Percentiles rank a stretch among this genome's conserved stretches.
Conservation (phyloP, 2,888 invertebrate species). For the Melanchra persicariae region DNA sequence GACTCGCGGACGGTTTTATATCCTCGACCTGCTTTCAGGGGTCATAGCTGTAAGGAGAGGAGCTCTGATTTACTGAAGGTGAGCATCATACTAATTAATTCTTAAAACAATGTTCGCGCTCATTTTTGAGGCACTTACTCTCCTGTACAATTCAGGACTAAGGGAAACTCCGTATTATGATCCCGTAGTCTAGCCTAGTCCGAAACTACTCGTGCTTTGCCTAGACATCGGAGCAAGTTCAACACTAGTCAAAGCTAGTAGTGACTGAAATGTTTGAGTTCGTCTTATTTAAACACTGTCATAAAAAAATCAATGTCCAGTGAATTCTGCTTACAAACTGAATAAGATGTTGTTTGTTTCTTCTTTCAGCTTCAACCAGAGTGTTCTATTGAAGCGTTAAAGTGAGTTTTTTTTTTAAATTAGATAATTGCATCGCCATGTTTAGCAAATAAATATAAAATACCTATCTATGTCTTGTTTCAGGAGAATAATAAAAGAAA, state of each 20-base stretch:
- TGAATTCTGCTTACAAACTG: not conserved
- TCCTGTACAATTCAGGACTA: not conserved
- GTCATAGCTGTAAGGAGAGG: slow-evolving; percentile 30
- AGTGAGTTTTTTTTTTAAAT: too few species aligned
- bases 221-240: too few species aligned
- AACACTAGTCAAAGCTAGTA: not conserved
- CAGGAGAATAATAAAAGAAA: slow-evolving; percentile 4
- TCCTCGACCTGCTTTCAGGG: slow-evolving; percentile 59
- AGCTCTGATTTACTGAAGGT: slow-evolving; percentile 40
- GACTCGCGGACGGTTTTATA: slow-evolving; percentile 57
- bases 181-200: not conserved
- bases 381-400: slow-evolving; percentile 14
- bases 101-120: not conserved
- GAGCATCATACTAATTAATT: slow-evolving; percentile 1
- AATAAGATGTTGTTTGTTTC: slow-evolving; percentile 10
- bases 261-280: too few species aligned
- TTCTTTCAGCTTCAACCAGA: slow-evolving; percentile 21
- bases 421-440: too few species aligned
- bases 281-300: not conserved
- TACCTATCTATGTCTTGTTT: not conserved
- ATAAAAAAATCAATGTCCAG: too few species aligned
- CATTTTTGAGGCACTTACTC: not conserved
- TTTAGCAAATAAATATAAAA: too few species aligned
- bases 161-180: not conserved
- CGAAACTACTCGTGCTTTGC: too few species aligned